Percentiles rank a stretch among this genome's conserved stretches.
Conservation (phyloP, 2,113 vertebrate genomes). For the Rousettus leschenaultii region DNA sequence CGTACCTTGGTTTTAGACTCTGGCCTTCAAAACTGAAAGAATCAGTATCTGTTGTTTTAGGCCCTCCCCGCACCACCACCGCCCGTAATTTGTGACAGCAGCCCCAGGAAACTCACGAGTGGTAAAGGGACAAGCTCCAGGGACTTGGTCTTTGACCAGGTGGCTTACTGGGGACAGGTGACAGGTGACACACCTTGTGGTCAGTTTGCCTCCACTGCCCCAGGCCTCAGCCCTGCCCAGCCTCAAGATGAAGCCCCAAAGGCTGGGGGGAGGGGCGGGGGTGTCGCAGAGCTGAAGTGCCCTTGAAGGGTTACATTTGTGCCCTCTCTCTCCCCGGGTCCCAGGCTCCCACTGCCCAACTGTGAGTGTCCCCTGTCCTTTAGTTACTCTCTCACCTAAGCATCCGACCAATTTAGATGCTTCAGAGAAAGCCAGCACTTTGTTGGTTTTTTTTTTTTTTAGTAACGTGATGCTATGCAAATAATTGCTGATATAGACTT, state of each 20-base stretch:
- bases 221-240: not conserved
- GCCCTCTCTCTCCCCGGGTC: too few species aligned
- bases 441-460: too few species aligned
- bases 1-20: not conserved
- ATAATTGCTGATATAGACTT: too few species aligned
- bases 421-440: not conserved
- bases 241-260: too few species aligned
- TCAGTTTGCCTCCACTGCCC: not conserved
- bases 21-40: not conserved
- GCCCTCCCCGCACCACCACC: fast-evolving
- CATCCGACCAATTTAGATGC: not conserved
- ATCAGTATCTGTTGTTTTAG: not conserved
- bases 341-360: not conserved
- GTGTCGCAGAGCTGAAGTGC: not conserved
- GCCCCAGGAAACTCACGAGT: not conserved
- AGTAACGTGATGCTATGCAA: too few species aligned
- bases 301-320: too few species aligned
- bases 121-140: fast-evolving
- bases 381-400: not conserved
- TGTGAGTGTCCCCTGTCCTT: too few species aligned
- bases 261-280: too few species aligned
- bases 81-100: not conserved
- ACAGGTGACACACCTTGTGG: not conserved
- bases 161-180: not conserved
- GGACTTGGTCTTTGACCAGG: not conserved